phyloP scores from a whole-genome alignment of 2,888 invertebrate genomes.

The Cheilosia vernalis region DNA sequence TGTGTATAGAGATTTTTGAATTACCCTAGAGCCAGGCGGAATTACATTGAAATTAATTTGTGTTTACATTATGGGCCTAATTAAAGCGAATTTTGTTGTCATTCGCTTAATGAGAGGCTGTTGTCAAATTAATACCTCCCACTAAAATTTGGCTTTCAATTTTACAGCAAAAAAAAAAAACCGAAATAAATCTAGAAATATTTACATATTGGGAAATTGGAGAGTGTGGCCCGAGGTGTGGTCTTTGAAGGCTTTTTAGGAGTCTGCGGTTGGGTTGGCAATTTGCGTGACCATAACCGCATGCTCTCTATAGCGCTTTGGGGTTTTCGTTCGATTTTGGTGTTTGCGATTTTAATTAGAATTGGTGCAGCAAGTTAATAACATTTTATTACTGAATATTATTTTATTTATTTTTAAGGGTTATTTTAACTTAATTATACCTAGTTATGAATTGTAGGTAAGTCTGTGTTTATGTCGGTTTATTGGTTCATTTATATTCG shows the following conservation, averaged over 20 bases:
- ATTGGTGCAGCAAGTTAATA: constrained; percentile 66
- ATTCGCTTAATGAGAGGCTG: constrained; percentile 56
- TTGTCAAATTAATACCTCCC: constrained; percentile 56
- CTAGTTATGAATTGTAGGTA: constrained; percentile 36
- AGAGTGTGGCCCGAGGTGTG: constrained; percentile 5
- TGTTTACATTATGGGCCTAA: constrained; percentile 57
- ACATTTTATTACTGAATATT: constrained; percentile 43
- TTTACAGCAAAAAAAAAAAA: constrained; percentile 8
- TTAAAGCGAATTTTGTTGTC: constrained; percentile 55
- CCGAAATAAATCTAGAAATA: constrained; percentile 15
- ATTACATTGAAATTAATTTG: constrained; percentile 70
- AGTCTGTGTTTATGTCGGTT: constrained; percentile 35
- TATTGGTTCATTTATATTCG: constrained; percentile 15
- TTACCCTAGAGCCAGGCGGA: constrained; percentile 41
- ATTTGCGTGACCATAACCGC: constrained; percentile 31
- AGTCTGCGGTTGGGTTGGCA: constrained; percentile 15
- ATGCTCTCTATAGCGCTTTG: constrained; percentile 12
- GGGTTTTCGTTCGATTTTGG: neutral
- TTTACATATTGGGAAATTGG: constrained; percentile 49
- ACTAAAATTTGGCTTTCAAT: constrained; percentile 24
- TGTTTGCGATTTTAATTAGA: constrained; percentile 6
- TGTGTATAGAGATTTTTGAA: constrained; percentile 32
- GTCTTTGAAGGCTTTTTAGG: neutral
- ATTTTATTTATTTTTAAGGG: constrained; percentile 23
- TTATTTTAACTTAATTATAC: constrained; percentile 13